These are phyloP conservation scores for Hylyphantes graminicola DNA, from an alignment of 1,140 invertebrate genomes.

Conservation along the genomic window DNA sequence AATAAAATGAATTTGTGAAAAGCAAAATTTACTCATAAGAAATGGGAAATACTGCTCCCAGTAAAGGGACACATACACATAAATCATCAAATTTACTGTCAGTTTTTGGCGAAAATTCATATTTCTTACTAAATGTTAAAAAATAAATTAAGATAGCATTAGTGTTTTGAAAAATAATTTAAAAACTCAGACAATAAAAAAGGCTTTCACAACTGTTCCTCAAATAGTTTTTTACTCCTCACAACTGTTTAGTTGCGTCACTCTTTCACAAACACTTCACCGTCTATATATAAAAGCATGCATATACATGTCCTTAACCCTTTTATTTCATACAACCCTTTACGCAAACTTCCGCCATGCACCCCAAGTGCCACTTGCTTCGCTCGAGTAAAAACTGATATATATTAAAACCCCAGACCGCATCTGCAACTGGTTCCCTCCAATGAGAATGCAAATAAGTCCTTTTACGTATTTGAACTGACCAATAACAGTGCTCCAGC, in stretches of 20 bases:
- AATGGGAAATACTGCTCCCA: too few species aligned
- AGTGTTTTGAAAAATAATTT: too few species aligned
- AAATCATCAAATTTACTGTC: too few species aligned
- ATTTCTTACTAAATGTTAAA: too few species aligned
- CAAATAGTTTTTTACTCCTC: too few species aligned
- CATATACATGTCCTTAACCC: conserved; percentile 48
- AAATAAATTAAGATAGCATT: too few species aligned
- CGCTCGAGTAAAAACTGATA: conserved; percentile 32
- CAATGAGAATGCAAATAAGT: conserved; percentile 56
- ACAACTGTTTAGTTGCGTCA: not conserved
- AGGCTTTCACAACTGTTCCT: too few species aligned
- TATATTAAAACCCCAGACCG: conserved; percentile 49
- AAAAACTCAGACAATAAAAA: too few species aligned
- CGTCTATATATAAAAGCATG: not conserved
- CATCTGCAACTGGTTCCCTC: conserved; percentile 31
- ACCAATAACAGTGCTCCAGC: conserved; percentile 45
- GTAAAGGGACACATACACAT: too few species aligned
- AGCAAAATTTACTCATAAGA: too few species aligned
- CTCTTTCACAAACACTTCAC: not conserved
- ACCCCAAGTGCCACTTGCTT: conserved; percentile 38
- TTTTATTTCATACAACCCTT: conserved; percentile 30
- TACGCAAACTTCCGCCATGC: not conserved
- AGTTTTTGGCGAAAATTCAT: too few species aligned
- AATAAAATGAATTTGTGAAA: too few species aligned
- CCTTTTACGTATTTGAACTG: conserved; percentile 38